Evolutionary conservation across 2,113 vertebrate genomes (phyloP).

Genomic region (Trachemys scripta): DNA sequence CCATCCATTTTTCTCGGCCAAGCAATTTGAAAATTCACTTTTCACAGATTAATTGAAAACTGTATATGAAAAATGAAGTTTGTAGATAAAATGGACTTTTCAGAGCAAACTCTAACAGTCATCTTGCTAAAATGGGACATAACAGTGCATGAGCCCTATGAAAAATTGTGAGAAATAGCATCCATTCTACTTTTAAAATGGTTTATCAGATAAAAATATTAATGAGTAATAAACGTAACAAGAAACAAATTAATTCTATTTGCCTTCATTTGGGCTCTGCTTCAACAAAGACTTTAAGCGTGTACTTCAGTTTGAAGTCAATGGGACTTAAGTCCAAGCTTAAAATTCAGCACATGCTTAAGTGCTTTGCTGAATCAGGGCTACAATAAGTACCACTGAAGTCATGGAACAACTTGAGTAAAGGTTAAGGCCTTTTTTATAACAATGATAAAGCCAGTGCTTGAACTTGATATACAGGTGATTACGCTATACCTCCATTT

Average conservation of each 20-base stretch:
- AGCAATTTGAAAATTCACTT: constrained; percentile 14
- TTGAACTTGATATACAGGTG: not conserved
- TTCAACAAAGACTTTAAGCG: not conserved
- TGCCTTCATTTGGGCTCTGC: not conserved
- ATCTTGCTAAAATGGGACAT: not conserved
- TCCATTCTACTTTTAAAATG: not conserved
- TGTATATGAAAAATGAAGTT: not conserved
- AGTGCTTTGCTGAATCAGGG: constrained; percentile 4
- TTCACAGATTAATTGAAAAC: not conserved
- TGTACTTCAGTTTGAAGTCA: not conserved
- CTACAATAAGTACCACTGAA: not conserved
- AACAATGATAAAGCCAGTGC: not conserved
- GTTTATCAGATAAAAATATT: not conserved
- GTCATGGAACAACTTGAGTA: not conserved
- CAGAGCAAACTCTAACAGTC: not conserved
- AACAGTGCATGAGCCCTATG: not conserved
- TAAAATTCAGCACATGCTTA: not conserved
- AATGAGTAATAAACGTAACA: not conserved
- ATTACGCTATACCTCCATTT: constrained; percentile 25
- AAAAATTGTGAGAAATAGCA: not conserved
- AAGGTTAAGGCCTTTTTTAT: not conserved
- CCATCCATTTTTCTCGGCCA: not conserved
- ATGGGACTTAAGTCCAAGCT: not conserved
- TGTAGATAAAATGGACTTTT: not conserved
- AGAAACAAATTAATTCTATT: not conserved